phyloP scores from a whole-genome alignment of 2,797 vertebrate genomes.

The Phalanger gymnotis region DNA sequence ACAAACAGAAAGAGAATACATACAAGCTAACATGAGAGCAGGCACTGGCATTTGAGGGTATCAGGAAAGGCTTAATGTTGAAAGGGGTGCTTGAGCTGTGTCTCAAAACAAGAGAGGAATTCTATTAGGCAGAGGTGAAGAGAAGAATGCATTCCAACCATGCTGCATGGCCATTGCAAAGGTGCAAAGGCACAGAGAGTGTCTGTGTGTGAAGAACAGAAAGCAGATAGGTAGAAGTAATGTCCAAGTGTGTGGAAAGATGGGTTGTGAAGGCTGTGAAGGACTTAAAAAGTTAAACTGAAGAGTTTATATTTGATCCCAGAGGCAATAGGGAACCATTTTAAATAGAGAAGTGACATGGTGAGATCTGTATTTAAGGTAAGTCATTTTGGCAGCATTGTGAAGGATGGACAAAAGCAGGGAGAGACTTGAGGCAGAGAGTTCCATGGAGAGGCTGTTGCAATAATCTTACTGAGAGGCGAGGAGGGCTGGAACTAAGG shows the following conservation, averaged over 20 bases:
- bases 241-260: neutral
- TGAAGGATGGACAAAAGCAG: neutral
- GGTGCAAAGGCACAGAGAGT: neutral
- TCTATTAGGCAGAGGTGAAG: constrained; percentile 8
- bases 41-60: neutral
- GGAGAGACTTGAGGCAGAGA: neutral
- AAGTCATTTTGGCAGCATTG: constrained; percentile 16
- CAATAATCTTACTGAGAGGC: neutral
- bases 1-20: neutral
- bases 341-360: constrained; percentile 18
- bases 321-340: neutral
- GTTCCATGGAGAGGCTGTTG: constrained; percentile 8
- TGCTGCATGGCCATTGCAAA: constrained; percentile 19
- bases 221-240: constrained; percentile 29
- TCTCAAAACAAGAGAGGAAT: constrained; percentile 27
- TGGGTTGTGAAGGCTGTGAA: neutral
- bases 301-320: neutral
- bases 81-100: neutral
- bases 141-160: constrained; percentile 18
- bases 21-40: neutral
- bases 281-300: neutral
- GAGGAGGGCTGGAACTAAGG: neutral
- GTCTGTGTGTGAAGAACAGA: constrained; percentile 3
- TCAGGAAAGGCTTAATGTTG: neutral
- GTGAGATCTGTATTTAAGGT: constrained; percentile 17